These are phyloP conservation scores for Sigmodon hispidus DNA, from an alignment of 2,113 vertebrate species.

Conservation along the genomic window DNA sequence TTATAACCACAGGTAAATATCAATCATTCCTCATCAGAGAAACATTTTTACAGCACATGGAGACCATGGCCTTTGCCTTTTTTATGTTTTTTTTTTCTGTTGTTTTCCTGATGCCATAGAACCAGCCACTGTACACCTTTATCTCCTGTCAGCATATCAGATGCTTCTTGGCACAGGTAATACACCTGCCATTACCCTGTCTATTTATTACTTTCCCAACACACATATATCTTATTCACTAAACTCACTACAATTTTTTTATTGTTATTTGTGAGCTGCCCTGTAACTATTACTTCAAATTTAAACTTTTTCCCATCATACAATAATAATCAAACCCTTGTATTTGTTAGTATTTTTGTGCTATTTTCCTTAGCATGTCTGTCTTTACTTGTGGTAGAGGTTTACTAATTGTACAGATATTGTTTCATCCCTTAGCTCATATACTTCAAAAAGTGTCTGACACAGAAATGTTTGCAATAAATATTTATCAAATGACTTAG, in stretches of 20 bases:
- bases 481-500: background rate
- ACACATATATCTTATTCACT: background rate
- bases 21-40: too few relatives aligned
- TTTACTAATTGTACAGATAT: background rate
- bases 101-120: too few relatives aligned
- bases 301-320: background rate
- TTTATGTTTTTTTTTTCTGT: too few relatives aligned
- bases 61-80: too few relatives aligned
- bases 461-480: background rate
- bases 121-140: too few relatives aligned
- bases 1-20: too few relatives aligned
- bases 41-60: too few relatives aligned
- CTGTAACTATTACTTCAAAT: background rate
- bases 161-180: background rate
- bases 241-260: background rate
- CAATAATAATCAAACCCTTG: background rate
- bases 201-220: too few relatives aligned
- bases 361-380: too few relatives aligned
- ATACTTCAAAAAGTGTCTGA: too few relatives aligned
- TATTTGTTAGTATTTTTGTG: background rate
- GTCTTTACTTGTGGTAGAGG: background rate
- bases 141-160: background rate
- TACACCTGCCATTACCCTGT: too few relatives aligned
- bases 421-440: background rate
- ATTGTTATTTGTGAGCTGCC: background rate